Conservation (phyloP, 2,797 vertebrate genomes). For the Tangara arthus region DNA sequence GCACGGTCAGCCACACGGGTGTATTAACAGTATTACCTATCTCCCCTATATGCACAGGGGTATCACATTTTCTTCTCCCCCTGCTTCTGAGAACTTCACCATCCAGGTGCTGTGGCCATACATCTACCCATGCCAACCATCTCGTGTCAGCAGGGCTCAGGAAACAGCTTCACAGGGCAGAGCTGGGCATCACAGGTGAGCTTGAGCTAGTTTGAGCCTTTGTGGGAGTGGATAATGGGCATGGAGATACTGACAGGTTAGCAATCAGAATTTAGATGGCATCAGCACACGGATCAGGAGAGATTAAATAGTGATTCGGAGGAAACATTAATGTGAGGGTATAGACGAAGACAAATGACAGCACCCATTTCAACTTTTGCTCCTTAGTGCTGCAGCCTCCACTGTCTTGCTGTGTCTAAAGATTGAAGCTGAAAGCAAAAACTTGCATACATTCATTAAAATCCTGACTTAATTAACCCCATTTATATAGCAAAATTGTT, state of each 20-base stretch:
- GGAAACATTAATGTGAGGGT: not conserved
- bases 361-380: not conserved
- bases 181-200: not conserved
- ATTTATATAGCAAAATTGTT: not conserved
- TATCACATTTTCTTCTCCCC: not conserved
- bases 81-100: not conserved
- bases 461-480: not conserved
- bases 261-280: not conserved
- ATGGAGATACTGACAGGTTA: not conserved
- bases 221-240: too few species aligned
- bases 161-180: fast-evolving
- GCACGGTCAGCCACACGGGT: fast-evolving
- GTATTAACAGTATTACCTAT: not conserved
- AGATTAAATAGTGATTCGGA: not conserved
- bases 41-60: not conserved
- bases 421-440: not conserved
- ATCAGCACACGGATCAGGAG: not conserved
- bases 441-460: not conserved
- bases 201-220: not conserved
- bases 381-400: not conserved
- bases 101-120: not conserved
- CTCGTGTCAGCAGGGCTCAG: not conserved
- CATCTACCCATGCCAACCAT: not conserved
- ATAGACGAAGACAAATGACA: not conserved
- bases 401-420: not conserved